A percentile compares a stretch with the other conserved stretches of the same genome.
Conservation (phyloP, 1,140 invertebrate species). For the Caerostris darwini region DNA sequence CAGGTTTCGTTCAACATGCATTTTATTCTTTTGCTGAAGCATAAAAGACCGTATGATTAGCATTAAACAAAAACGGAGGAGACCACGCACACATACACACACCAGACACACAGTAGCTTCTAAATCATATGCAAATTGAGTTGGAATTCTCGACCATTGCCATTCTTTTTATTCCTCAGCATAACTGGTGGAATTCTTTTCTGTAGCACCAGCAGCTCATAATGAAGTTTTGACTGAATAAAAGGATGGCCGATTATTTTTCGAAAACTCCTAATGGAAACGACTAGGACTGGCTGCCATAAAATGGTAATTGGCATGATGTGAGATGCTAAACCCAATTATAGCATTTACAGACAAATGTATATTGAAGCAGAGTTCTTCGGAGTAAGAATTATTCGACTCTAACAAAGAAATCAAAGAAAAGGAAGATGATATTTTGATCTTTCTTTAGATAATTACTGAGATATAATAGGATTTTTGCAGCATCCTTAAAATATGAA, state of each 20-base stretch:
- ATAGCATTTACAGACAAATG: slow-evolving; percentile 50
- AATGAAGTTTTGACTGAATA: slow-evolving; percentile 61
- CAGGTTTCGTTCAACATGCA: background rate
- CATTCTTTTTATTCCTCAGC: slow-evolving; percentile 38
- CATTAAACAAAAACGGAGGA: slow-evolving; percentile 24
- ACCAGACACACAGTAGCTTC: background rate
- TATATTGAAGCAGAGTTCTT: slow-evolving; percentile 22
- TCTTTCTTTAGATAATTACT: slow-evolving; percentile 46
- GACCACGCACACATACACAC: background rate
- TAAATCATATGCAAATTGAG: slow-evolving; percentile 63
- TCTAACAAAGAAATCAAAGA: slow-evolving; percentile 50
- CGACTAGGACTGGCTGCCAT: slow-evolving; percentile 40
- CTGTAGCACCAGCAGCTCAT: slow-evolving; percentile 1
- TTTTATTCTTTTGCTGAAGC: slow-evolving; percentile 14
- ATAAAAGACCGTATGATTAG: slow-evolving; percentile 56
- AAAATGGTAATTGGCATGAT: slow-evolving; percentile 56
- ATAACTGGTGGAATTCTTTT: slow-evolving; percentile 41
- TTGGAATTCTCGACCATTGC: slow-evolving; percentile 45
- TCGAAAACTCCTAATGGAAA: slow-evolving; percentile 52
- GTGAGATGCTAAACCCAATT: slow-evolving; percentile 61
- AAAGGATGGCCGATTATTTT: slow-evolving; percentile 16
- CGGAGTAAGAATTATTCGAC: slow-evolving; percentile 5
- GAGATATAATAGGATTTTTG: slow-evolving; percentile 55
- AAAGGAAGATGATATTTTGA: slow-evolving; percentile 61
- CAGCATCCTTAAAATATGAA: slow-evolving; percentile 47